Evolutionary conservation across 2,888 invertebrate species (phyloP).

Genomic region (Philopedon plagiatum): DNA sequence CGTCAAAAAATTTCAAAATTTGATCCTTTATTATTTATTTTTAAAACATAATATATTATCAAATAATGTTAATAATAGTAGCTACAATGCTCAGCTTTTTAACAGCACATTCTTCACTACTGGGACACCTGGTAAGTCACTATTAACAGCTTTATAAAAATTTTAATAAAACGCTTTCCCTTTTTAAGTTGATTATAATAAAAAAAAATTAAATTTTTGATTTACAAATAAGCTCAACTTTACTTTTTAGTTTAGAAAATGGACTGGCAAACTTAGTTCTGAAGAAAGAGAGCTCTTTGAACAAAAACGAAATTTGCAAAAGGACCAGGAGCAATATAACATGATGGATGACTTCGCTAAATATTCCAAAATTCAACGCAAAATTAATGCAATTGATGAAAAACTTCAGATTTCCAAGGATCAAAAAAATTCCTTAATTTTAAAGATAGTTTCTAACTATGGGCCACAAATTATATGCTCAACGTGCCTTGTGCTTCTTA

Average conservation of each 20-base stretch:
- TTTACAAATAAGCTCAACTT: constrained; percentile 60
- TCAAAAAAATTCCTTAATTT: constrained; percentile 52
- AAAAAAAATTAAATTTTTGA: not conserved
- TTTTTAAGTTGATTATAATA: too few relatives aligned
- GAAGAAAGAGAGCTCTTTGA: constrained; percentile 68
- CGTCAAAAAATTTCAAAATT: not conserved
- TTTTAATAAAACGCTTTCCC: too few relatives aligned
- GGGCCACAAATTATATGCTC: constrained; percentile 65
- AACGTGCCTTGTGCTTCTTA: constrained; percentile 64
- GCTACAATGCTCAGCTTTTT: constrained; percentile 70
- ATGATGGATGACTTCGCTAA: constrained; percentile 76
- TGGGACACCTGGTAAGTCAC: constrained; percentile 70
- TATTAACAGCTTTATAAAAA: too few relatives aligned
- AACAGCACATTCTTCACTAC: constrained; percentile 68
- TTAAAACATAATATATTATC: not conserved
- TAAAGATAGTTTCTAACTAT: constrained; percentile 63
- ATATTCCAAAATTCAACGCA: constrained; percentile 74
- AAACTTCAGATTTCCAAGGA: constrained; percentile 66
- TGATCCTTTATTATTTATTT: not conserved
- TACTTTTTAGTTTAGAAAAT: constrained; percentile 70
- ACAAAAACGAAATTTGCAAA: constrained; percentile 68
- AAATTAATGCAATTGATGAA: constrained; percentile 72
- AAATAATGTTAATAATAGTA: constrained; percentile 61
- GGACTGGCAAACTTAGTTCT: constrained; percentile 69
- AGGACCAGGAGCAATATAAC: constrained; percentile 70